Evolutionary conservation across 2,888 invertebrate genomes (phyloP).

Genomic region (Hydriomena furcata): DNA sequence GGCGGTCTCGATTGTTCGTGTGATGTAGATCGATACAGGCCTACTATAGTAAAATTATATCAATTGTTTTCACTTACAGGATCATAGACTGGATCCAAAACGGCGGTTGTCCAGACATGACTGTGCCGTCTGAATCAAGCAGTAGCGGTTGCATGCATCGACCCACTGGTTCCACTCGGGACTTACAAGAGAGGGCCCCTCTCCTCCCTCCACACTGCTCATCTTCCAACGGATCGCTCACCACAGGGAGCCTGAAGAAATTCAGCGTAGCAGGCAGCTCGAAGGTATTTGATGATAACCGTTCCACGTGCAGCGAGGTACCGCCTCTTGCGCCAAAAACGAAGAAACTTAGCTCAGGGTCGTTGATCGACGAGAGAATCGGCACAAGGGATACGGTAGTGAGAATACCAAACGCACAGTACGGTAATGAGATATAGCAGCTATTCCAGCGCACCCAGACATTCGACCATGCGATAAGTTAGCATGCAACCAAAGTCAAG

Average conservation of each 20-base stretch:
- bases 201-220: constrained; percentile 73
- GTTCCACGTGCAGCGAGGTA: constrained; percentile 73
- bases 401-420: constrained; percentile 70
- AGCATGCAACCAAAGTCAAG: too few relatives aligned
- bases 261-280: constrained; percentile 64
- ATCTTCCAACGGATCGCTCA: constrained; percentile 73
- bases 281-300: constrained; percentile 62
- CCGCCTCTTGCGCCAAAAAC: constrained; percentile 70
- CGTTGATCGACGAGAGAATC: constrained; percentile 71
- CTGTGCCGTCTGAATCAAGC: constrained; percentile 59
- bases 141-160: constrained; percentile 60
- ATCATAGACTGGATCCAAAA: constrained; percentile 70
- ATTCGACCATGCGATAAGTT: not conserved
- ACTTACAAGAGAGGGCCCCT: constrained; percentile 70
- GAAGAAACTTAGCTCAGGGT: constrained; percentile 75
- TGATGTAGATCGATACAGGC: too few relatives aligned
- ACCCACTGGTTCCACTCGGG: constrained; percentile 58
- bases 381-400: constrained; percentile 74
- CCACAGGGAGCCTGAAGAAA: constrained; percentile 71
- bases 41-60: too few relatives aligned
- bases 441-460: constrained; percentile 1
- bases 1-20: too few relatives aligned
- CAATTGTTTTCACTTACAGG: constrained; percentile 44
- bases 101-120: constrained; percentile 67
- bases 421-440: constrained; percentile 67